Evolutionary conservation across 2,888 invertebrate genomes (phyloP).

Genomic region (Xestia sexstrigata): DNA sequence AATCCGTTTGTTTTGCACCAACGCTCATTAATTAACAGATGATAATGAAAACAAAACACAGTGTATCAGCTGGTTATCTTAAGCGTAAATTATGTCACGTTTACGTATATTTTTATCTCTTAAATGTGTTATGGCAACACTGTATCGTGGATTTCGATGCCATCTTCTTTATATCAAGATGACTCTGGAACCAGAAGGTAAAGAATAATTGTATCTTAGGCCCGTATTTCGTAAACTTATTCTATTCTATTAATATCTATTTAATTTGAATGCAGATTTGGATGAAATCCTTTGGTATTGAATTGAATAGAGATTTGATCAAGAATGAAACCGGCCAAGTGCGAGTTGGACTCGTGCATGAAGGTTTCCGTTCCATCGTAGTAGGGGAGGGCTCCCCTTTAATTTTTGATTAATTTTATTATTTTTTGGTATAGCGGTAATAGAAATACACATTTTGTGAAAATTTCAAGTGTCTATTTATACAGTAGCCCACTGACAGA

Average conservation of each 20-base stretch:
- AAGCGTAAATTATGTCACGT: conserved; percentile 36
- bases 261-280: not conserved
- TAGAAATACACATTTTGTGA: too few species aligned
- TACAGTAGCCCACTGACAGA: too few species aligned
- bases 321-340: not conserved
- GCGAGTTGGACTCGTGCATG: too few species aligned
- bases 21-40: conserved; percentile 35
- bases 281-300: not conserved
- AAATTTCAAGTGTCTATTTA: too few species aligned
- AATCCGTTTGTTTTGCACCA: conserved; percentile 30
- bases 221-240: too few species aligned
- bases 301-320: not conserved
- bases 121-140: conserved; percentile 14
- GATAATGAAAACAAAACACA: conserved; percentile 39
- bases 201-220: not conserved
- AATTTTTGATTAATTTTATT: too few species aligned
- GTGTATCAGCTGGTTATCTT: conserved; percentile 41
- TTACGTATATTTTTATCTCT: conserved; percentile 29
- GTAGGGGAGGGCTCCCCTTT: too few species aligned
- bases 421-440: too few species aligned
- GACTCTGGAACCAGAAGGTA: not conserved
- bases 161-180: conserved; percentile 13
- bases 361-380: too few species aligned
- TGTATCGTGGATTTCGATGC: not conserved
- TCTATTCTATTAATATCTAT: too few species aligned